Evolutionary conservation across 2,888 invertebrate species (phyloP).

Genomic region (Rugalucina vietnamica): DNA sequence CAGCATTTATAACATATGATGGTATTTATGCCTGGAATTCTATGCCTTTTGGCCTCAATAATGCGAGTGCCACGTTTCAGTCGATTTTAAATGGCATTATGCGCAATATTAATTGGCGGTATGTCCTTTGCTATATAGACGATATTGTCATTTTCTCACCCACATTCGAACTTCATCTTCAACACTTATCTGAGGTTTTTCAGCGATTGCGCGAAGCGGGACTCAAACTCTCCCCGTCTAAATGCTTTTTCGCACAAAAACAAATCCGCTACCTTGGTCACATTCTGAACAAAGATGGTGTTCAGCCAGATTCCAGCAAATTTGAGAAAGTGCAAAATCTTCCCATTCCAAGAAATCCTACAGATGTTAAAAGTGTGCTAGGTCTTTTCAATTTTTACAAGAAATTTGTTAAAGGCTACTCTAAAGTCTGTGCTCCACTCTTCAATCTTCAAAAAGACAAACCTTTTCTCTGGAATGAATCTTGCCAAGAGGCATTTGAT

Average conservation of each 20-base stretch:
- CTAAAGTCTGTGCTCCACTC: neutral
- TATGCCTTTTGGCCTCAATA: neutral
- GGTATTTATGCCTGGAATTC: neutral
- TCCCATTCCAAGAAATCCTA: neutral
- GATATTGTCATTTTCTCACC: neutral
- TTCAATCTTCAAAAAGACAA: neutral
- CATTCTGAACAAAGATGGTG: slow-evolving; percentile 30
- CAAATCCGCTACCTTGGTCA: slow-evolving; percentile 39
- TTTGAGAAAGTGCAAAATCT: slow-evolving; percentile 23
- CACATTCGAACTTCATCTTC: slow-evolving; percentile 39
- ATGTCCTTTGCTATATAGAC: neutral
- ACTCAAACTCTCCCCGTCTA: slow-evolving; percentile 43
- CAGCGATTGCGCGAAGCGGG: slow-evolving; percentile 29
- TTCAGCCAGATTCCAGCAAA: slow-evolving; percentile 41
- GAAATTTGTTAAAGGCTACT: neutral
- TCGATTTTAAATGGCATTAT: too few relatives aligned
- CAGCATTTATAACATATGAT: neutral
- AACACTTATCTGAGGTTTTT: slow-evolving; percentile 41
- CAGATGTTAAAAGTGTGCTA: slow-evolving; percentile 20
- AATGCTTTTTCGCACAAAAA: slow-evolving; percentile 44
- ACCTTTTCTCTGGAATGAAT: neutral
- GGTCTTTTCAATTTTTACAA: slow-evolving; percentile 10
- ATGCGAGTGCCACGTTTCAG: neutral
- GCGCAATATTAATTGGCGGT: neutral
- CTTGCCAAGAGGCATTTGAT: neutral